Base-by-base conservation (phyloP, 2,797 vertebrate genomes). In the Lacerta bilineata region DNA sequence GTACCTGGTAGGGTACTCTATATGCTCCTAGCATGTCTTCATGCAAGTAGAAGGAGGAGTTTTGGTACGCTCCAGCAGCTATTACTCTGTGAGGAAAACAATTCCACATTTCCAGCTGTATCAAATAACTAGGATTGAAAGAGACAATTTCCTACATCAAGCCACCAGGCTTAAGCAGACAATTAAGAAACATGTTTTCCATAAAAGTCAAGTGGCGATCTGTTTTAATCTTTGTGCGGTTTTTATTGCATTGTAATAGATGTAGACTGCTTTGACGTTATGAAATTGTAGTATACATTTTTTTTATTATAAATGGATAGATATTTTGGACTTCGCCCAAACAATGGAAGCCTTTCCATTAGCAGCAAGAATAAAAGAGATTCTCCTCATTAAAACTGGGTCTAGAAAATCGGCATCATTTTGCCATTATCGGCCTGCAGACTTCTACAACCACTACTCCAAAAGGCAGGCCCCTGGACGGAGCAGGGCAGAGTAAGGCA, bases 381-480 rank as follows among this genome's bases (percentile, higher is more conserved):
- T 92, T 92, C 80, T 91, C 88, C 89, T 94, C 69, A 90, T 95
- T 93, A 93, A 91, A 61, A 87, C 64, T 87, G 89, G 86, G 88
- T 29, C 86, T 93, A 82, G 84, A 88, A 84, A 59, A 68, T 9
- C 3, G 0, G 75, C 10, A 0, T 50, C 2, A 89, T 88, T 92
- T 87, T 0, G 0, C 3, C 2, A 89, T 64, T 92, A 88, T 91
- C 91, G 92, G 93, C 87, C 80, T 0, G 0, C 15, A 3, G 61
- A 50, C 75, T 88, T 43, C 23, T 72, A 9, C 20, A 39, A 27
- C 36, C 77, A 55, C 1, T 2, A 36, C 6, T 50, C 11, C 27
- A 46, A 64, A 61, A 27, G 13, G 59, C 13, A 64, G 39, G 8
- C 15, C 59, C 46, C 75, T 71, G 36, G 18, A 20, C 9, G 1